Base-by-base conservation (phyloP, 2,888 invertebrate genomes). In the Leptinotarsa juncta region DNA sequence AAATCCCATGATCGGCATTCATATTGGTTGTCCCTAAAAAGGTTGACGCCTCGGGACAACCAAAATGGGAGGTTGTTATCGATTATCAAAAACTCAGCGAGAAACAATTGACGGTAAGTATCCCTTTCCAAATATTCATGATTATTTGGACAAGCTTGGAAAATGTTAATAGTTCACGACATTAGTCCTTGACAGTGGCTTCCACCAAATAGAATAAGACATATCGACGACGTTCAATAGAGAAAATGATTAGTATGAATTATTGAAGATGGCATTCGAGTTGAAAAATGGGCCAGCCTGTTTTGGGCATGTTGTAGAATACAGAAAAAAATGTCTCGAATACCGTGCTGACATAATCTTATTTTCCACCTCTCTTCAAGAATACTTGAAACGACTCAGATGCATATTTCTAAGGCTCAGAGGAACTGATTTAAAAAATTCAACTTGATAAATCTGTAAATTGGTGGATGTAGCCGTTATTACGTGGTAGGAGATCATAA, bases 21-120 rank as follows among this genome's bases (percentile, higher is more conserved):
- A 76, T 82, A 12, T 81, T 80, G 80, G 79, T 84, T 1, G 82
- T 83, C n/a, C 72, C 72, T 14, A 78, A 80, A 55, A 80, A 81
- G 66, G 12, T 51, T 10, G 79, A 80, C 62, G 76, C 77, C 3
- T 76, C 75, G 14, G 75, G 77, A n/a, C 74, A 76, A 69, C 68
- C 75, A 74, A 81, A 80, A 74, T 81, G 80, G 79, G 65, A 78
- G 57, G 68, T 78, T 3, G 77, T 79, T 4, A 23, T 78, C 5
- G 80, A 80, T 65, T 80, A 79, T 62, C 23, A 79, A 16, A 79
- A 79, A 55, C 26, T 80, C 20, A 80, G 79, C 57, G 66, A 76
- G 60, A 71, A 49, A 79, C 74, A 7, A 74, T 79, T 10, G 75
- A 77, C 18, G 77, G 79, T 51, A 32, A 71, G 50, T 81, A 80